Evolutionary conservation across 1,140 invertebrate genomes (phyloP), one percentile per base, ranked within the genome.

Genomic region (Coptotermes formosanus): DNA sequence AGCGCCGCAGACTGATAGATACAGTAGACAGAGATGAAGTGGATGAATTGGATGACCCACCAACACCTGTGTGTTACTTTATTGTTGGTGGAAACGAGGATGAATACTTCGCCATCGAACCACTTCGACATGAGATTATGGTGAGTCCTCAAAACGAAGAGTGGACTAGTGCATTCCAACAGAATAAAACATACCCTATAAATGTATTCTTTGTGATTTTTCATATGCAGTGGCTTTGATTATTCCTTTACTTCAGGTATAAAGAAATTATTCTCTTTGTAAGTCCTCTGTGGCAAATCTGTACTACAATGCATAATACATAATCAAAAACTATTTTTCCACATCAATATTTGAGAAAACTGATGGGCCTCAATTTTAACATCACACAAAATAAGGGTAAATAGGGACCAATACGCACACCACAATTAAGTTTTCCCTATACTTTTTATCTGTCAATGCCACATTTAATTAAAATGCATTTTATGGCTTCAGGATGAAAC

Each of bases 31-130:
- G 95, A 88, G 96, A 97, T 90, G 96, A 97, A 89, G 93, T 96
- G 12, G 96, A 97, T 88, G 94, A 96, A 88, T 92, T 94, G 7
- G 95, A 97, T 86, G 95, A 95, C 87, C 94, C 95, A 3, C 92
- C 95, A 23, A 93, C 94, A 85, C 94, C 95, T 89, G 95, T 97
- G 25, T 98, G 97, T 89, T 98, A 97, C 89, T 98, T 95, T 89
- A 96, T 98, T 87, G 93, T 97, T 30, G 93, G 93, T 30, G 97
- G 97, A 43, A 96, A 97, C 89, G 94, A 95, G 16, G 93, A 94
- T 69, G 93, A 92, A 19, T 91, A 93, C 84, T 98, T 98, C 89
- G 90, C 92, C 81, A 90, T 98, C 23, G 94, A 98, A 88, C 94
- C 94, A 38, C 92, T 94, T 82, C 94, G 94, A 8, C 96, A 98